Conservation (phyloP, 2,113 vertebrate genomes). For the Nycticorax nycticorax region DNA sequence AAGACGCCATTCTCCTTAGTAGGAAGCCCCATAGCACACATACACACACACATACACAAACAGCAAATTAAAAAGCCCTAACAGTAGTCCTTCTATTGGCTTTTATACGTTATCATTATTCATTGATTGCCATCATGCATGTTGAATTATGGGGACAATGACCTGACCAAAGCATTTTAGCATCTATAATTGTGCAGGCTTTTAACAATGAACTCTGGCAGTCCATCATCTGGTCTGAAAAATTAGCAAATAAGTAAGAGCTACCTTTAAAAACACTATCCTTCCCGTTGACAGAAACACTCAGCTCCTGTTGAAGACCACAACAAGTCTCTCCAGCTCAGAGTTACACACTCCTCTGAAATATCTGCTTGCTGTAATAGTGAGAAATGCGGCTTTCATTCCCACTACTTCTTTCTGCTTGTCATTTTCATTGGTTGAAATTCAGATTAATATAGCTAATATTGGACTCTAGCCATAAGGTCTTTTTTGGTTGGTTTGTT, state of each 20-base stretch:
- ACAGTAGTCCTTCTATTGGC: slow-evolving; percentile 35
- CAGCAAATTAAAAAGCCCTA: slow-evolving; percentile 63
- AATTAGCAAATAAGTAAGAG: not conserved
- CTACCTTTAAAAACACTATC: not conserved
- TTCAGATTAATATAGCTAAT: not conserved
- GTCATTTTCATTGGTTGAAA: not conserved
- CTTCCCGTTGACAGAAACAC: not conserved
- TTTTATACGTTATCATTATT: slow-evolving; percentile 56
- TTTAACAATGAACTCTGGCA: slow-evolving; percentile 41
- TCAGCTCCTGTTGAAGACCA: not conserved
- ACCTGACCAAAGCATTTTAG: slow-evolving; percentile 57
- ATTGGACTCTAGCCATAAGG: not conserved
- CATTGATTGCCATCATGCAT: slow-evolving; percentile 64
- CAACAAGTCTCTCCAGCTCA: not conserved
- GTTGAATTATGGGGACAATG: slow-evolving; percentile 66
- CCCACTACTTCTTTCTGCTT: not conserved
- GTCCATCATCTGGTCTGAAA: slow-evolving; percentile 10
- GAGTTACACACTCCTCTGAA: not conserved
- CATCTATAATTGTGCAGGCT: slow-evolving; percentile 21
- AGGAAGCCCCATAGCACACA: slow-evolving; percentile 17
- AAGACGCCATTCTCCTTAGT: slow-evolving; percentile 15
- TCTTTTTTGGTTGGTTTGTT: not conserved
- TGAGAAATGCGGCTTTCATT: not conserved
- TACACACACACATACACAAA: not conserved
- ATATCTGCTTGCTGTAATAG: not conserved